Conservation (phyloP, 2,797 vertebrate species). For the Phoeniculus purpureus region DNA sequence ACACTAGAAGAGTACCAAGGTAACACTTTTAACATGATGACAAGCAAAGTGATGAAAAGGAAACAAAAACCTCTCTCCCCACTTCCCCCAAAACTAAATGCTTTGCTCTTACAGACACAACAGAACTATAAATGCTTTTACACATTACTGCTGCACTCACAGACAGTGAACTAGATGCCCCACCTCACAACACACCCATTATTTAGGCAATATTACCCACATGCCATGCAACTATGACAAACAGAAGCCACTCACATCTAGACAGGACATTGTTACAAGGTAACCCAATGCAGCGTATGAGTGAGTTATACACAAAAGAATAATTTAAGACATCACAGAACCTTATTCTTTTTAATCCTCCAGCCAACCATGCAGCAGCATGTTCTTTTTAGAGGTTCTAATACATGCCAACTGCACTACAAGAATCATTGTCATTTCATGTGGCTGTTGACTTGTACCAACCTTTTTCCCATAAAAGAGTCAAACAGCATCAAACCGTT, state of each 20-base stretch:
- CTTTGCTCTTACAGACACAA: not conserved
- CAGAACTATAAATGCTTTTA: not conserved
- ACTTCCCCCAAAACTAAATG: not conserved
- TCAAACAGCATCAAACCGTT: not conserved
- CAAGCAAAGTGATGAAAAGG: not conserved
- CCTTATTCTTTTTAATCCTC: not conserved
- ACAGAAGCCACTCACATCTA: not conserved
- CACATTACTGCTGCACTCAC: not conserved
- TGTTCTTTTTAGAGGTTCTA: not conserved
- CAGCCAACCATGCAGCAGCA: not conserved
- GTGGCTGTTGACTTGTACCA: not conserved
- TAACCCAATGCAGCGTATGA: not conserved
- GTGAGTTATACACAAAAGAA: not conserved
- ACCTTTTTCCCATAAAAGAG: not conserved
- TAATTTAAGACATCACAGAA: not conserved
- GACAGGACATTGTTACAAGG: not conserved
- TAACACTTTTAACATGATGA: not conserved
- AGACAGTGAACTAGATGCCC: rapidly evolving
- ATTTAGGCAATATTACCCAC: not conserved
- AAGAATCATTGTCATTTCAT: not conserved
- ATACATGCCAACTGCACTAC: rapidly evolving
- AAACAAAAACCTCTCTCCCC: not conserved
- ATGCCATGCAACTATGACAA: not conserved
- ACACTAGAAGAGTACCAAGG: not conserved
- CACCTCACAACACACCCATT: rapidly evolving